Conservation (phyloP, 2,113 vertebrate genomes). For the Condylura cristata region DNA sequence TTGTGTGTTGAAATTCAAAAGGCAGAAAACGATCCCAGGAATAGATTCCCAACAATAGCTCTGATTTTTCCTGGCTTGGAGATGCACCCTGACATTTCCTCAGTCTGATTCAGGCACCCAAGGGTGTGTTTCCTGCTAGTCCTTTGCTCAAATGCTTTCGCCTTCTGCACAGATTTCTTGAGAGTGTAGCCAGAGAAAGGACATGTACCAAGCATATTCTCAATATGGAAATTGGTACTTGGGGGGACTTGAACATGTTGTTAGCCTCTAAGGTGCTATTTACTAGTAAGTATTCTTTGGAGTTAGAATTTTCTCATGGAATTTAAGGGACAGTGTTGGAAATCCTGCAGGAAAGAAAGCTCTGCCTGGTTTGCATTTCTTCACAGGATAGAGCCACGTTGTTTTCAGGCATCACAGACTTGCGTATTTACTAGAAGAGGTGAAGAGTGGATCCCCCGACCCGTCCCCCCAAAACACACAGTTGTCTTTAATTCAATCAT, state of each 20-base stretch:
- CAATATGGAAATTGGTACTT: neutral
- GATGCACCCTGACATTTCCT: neutral
- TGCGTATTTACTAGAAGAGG: neutral
- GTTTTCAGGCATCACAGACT: neutral
- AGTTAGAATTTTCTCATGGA: neutral
- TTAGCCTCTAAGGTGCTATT: neutral
- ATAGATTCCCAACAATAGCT: conserved; percentile 23
- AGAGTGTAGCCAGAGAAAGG: neutral
- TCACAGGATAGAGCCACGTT: neutral
- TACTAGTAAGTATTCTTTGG: neutral
- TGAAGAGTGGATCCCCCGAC: neutral
- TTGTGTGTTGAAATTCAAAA: conserved; percentile 39
- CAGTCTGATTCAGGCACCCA: neutral
- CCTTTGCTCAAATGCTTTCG: neutral
- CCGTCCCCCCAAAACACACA: no score
- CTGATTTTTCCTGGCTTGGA: conserved; percentile 13
- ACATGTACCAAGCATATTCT: neutral
- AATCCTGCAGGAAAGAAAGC: neutral
- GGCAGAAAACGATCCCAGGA: neutral
- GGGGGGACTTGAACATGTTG: neutral
- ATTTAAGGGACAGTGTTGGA: neutral
- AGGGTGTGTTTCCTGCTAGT: neutral
- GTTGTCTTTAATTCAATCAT: neutral
- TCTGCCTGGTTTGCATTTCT: neutral
- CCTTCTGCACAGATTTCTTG: neutral